Evolutionary conservation across 2,113 vertebrate species (phyloP), one percentile per base, ranked within the genome.

Genomic region (Talpa occidentalis): DNA sequence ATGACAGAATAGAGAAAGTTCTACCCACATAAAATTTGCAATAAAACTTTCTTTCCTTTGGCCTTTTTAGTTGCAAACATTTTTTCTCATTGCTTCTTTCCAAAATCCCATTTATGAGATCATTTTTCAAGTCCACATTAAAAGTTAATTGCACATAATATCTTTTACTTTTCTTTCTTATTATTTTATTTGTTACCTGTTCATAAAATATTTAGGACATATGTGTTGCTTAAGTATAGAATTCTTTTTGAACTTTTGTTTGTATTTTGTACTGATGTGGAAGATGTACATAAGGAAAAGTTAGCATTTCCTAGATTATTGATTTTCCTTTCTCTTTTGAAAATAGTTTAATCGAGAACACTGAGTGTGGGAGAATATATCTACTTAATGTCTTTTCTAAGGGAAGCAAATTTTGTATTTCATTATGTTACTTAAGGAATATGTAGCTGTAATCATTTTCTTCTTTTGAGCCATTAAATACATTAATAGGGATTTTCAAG

Each of bases 1-100:
- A 90, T 91, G 77, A 28, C 70, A 96, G 44, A 85, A 94, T 85
- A 91, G 54, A 91, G 59, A 91, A 96, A 92, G 56, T 88, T 82
- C 90, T 44, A 92, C 0, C 26, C 26, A 70, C 77, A 88, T 86
- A 93, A 92, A 93, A 70, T 86, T 87, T 93, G 88, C 69, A 92
- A 56, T 83, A 42, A 32, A 49, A 54, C 19, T 96, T 96, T 93
- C 77, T 95, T 95, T 92, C 66, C 73, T 89, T 96, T 95, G 88
- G 69, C 80, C 79, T 85, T 91, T 95, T 73, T 66, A 69, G 56
- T 90, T 85, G 83, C 15, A 87, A 67, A 90, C 15, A 73, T 62
- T 88, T 72, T 40, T 5, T 16, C 42, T 86, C 47, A 26, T 35
- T 19, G 15, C 84, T 93, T 78, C 80, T 97, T 93, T 95, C 52